Evolutionary conservation across 2,797 vertebrate genomes (phyloP).

Genomic region (Scolopax bukidnonensis): DNA sequence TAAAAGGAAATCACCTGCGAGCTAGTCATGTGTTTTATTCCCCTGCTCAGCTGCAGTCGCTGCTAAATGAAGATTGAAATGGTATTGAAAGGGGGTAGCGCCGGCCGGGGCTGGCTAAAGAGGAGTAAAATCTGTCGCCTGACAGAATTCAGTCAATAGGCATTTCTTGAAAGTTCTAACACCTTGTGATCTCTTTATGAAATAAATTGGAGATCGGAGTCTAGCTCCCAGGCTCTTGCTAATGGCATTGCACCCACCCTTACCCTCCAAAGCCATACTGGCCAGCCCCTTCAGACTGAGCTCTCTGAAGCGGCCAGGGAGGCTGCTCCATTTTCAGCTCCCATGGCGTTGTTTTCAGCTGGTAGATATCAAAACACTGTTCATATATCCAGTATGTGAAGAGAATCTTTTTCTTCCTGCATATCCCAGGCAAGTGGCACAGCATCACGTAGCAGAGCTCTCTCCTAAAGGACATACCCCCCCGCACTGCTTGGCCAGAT

Average conservation of each 20-base stretch:
- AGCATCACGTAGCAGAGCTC: neutral
- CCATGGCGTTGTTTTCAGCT: neutral
- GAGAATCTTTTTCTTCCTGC: neutral
- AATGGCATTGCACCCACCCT: fast-evolving
- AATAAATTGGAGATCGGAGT: neutral
- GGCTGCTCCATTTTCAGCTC: neutral
- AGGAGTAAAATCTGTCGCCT: neutral
- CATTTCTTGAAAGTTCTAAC: neutral
- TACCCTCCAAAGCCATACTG: neutral
- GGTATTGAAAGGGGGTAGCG: neutral
- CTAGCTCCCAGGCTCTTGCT: neutral
- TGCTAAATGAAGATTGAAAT: constrained; percentile 43
- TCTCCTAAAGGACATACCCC: neutral
- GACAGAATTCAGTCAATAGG: neutral
- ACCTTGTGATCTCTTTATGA: neutral
- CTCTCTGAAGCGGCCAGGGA: fast-evolving
- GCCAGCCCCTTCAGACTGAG: neutral
- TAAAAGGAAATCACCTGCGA: neutral
- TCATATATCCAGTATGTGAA: neutral
- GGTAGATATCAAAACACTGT: neutral
- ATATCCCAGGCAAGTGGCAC: neutral
- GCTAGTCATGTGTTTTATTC: neutral
- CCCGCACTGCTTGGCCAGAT: neutral
- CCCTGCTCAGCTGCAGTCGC: neutral
- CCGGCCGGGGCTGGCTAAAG: neutral